These are phyloP conservation scores for Ennomos fuscantarius DNA, from an alignment of 2,888 invertebrate genomes.

Conservation along the genomic window DNA sequence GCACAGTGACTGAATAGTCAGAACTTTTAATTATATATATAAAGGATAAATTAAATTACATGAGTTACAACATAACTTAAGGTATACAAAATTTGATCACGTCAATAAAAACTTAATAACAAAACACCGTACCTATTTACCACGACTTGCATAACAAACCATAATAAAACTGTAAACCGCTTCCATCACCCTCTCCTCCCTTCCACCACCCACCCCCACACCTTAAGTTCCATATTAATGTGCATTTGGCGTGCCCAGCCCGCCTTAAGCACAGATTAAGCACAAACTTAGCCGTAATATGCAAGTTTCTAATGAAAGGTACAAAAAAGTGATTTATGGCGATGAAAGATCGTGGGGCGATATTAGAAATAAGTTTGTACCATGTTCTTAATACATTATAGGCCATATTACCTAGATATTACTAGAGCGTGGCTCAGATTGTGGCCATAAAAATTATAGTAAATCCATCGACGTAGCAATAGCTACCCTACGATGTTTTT, in stretches of 20 bases:
- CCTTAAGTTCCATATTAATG: constrained; percentile 76
- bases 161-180: constrained; percentile 16
- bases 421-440: neutral
- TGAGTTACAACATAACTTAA: too few relatives aligned
- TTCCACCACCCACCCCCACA: constrained; percentile 26
- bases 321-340: constrained; percentile 52
- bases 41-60: too few relatives aligned
- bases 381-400: constrained; percentile 16
- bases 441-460: too few relatives aligned
- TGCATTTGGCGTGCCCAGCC: constrained; percentile 72
- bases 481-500: too few relatives aligned
- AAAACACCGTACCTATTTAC: constrained; percentile 21
- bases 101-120: neutral
- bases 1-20: too few relatives aligned
- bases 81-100: too few relatives aligned
- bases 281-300: constrained; percentile 59
- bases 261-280: constrained; percentile 73
- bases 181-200: constrained; percentile 9
- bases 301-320: constrained; percentile 50
- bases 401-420: constrained; percentile 11
- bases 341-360: constrained; percentile 48
- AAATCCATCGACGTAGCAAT: too few relatives aligned
- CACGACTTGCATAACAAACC: constrained; percentile 17
- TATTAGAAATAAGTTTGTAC: constrained; percentile 30
- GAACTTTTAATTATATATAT: too few relatives aligned